Evolutionary conservation across 2,797 vertebrate species (phyloP).

Genomic region (Eulemur albifrons): DNA sequence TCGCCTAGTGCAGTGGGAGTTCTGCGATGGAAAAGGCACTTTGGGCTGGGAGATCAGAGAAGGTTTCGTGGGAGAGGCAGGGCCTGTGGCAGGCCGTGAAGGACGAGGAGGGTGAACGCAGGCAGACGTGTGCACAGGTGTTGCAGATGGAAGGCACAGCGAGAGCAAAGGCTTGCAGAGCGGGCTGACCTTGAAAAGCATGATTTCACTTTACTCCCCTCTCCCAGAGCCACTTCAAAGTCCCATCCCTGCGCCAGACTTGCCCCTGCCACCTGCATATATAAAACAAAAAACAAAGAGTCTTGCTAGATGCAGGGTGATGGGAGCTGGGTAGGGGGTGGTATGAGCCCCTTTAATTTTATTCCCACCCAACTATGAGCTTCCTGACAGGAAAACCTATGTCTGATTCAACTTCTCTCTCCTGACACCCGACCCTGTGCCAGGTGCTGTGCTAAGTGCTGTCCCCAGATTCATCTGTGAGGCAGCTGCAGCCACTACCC

Average conservation of each 20-base stretch:
- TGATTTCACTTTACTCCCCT: background rate
- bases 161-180: background rate
- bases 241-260: too few species aligned
- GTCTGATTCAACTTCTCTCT: background rate
- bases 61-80: background rate
- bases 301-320: background rate
- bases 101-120: background rate
- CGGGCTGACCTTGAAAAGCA: background rate
- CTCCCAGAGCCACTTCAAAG: background rate
- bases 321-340: background rate
- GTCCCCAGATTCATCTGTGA: background rate
- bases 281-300: background rate
- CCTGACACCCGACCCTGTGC: background rate
- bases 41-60: background rate
- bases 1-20: background rate
- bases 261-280: background rate
- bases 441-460: background rate
- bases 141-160: background rate
- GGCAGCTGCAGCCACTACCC: background rate
- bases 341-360: background rate
- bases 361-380: background rate
- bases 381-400: background rate
- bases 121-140: background rate
- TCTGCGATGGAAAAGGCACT: background rate
- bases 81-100: background rate